A percentile compares a stretch with the other conserved stretches of the same genome.
Conservation (phyloP, 2,113 vertebrate genomes). For the Hydropotes inermis region DNA sequence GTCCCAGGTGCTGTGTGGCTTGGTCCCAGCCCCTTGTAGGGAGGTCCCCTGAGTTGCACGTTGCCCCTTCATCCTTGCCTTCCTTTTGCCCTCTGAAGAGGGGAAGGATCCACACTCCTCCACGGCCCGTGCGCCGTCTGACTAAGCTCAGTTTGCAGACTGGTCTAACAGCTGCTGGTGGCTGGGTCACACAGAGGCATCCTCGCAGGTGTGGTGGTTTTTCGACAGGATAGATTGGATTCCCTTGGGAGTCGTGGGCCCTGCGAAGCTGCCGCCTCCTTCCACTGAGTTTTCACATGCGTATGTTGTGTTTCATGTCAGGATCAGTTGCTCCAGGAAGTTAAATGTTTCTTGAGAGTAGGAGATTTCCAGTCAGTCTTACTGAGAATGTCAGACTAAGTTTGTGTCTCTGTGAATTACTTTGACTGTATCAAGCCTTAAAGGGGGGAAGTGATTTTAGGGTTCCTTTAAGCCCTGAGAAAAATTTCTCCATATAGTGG, state of each 20-base stretch:
- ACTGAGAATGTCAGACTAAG: background rate
- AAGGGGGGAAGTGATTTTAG: slow-evolving; percentile 48
- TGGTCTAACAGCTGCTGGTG: slow-evolving; percentile 68
- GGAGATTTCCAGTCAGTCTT: slow-evolving; percentile 33
- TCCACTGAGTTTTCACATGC: slow-evolving; percentile 24
- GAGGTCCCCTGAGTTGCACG: background rate
- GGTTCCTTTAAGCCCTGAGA: background rate
- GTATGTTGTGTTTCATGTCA: slow-evolving; percentile 34
- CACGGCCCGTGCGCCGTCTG: background rate
- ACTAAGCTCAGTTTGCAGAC: slow-evolving; percentile 63
- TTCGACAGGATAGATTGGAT: slow-evolving; percentile 64
- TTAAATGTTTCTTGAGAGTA: slow-evolving; percentile 45
- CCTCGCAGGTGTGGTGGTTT: slow-evolving; percentile 57
- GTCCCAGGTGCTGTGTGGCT: background rate
- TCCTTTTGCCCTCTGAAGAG: background rate
- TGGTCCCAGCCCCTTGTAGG: background rate
- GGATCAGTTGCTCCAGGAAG: slow-evolving; percentile 34
- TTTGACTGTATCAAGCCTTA: slow-evolving; percentile 37
- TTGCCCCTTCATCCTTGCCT: background rate
- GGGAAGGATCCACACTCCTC: slow-evolving; percentile 29
- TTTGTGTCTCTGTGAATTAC: background rate
- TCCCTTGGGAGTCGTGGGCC: slow-evolving; percentile 51
- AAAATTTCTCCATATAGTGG: background rate
- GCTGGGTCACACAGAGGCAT: background rate
- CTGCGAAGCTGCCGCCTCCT: slow-evolving; percentile 53